Evolutionary conservation across 2,888 invertebrate species (phyloP), one percentile per base, ranked within the genome.

Genomic region (Dioctria rufipes): DNA sequence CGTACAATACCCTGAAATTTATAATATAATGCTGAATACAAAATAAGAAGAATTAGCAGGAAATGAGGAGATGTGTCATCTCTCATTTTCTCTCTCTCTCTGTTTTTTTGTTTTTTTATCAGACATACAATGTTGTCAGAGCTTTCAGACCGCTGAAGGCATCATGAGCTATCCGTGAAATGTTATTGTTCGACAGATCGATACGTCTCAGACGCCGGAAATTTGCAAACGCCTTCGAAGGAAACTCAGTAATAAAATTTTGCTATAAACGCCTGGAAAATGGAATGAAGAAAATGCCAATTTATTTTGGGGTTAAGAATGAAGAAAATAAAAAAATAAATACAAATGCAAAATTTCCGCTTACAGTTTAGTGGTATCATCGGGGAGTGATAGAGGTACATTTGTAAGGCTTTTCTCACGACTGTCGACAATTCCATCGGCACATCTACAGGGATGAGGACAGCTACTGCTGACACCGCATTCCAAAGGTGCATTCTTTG

Each of bases 141-240:
- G 96, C 94, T 86, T 95, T 93, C 2, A 99, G 90, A 43, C 98
- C 98, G 84, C 92, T 93, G 88, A 99, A 98, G 0, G 98, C 96
- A 87, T 98, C 97, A 0, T 96, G 93, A 0, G 97, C 95, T 54
- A 99, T 92, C 88, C 95, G 95, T 37, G 94, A 93, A 84, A 99
- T 98, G 89, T 96, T 95, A 89, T 99, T 99, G 90, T 98, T 98
- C 87, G 98, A 98, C 84, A 99, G 91, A 88, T 99, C 98, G 91
- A 97, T 95, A 87, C 96, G 92, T 77, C 94, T 92, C 78, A 97
- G 92, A 83, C 95, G 92, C 88, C 95, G 94, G 88, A 98, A 95
- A 71, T 95, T 93, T 0, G 95, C 92, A 90, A 99, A 99, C 0
- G 97, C 97, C 87, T 95, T 95, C 0, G 96, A 91, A 39, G 96